Base-by-base conservation (phyloP, 1,140 invertebrate genomes). In the Drosophila melanica region DNA sequence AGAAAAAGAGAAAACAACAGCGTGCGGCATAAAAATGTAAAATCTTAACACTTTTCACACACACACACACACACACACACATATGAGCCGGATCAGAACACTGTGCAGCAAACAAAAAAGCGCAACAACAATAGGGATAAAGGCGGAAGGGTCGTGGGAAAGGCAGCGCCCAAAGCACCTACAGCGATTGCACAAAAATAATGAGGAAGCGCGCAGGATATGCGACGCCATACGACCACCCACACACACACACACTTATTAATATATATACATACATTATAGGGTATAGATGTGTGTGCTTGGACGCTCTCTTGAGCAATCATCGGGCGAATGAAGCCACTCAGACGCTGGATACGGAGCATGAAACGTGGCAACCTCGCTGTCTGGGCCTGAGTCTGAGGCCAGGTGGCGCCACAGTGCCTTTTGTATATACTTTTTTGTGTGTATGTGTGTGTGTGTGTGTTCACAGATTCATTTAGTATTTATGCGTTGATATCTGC, bases 151-250 rank as follows among this genome's bases (percentile, higher is more conserved):
- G 71, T 55, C 55, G 51, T 62, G 71, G 57, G 35, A 50, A 69
- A 62, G 45, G 41, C 51, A 63, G 66, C 57, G 44, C 53, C 72
- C 64, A 85, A 81, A 84, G 76, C 77, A 79, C 84, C 84, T 82
- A 75, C 76, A 89, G 84, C 84, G 84, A 89, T 87, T 87, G 84
- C 84, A 87, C 84, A 87, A 89, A 87, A 87, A 87, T 87, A 87
- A 87, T 87, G 84, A 87, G 84, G 79, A 87, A 89, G 76, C 73
- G 77, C 77, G 65, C 84, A 89, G 84, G 84, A 87, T 89, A 79
- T 89, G 78, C 78, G 78, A 59, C 53, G 50, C 33, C 30, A 53
- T 23, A 48, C 39, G 48, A 7, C 41, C 50, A 68, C 45, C 55
- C 27, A 48, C 33, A 23, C 30, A 48, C 12, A 44, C 33, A 39